Evolutionary conservation across 2,888 invertebrate species (phyloP).

Genomic region (Stenurella melanura): DNA sequence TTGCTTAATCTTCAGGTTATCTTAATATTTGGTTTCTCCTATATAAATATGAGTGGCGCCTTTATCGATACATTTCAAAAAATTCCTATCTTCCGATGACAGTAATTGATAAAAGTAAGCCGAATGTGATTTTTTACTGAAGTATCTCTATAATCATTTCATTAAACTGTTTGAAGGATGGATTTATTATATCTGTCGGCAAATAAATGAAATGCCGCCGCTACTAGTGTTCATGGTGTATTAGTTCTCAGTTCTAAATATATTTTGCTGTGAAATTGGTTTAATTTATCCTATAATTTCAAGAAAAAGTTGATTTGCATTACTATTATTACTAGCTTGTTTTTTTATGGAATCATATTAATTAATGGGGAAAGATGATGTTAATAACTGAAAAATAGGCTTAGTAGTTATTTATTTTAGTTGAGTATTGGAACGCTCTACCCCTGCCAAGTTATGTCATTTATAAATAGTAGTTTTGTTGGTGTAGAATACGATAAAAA

Average conservation of each 20-base stretch:
- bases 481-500: no score
- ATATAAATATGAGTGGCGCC: slow-evolving; percentile 28
- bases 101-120: slow-evolving; percentile 38
- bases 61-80: neutral
- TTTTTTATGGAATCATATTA: no score
- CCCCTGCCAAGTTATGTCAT: no score
- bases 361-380: no score
- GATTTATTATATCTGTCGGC: slow-evolving; percentile 1
- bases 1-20: neutral
- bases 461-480: no score
- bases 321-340: no score
- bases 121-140: slow-evolving; percentile 34
- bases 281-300: neutral
- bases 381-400: no score
- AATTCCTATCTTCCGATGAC: slow-evolving; percentile 30
- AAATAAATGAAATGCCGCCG: neutral
- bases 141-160: slow-evolving; percentile 3
- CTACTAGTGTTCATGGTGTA: neutral
- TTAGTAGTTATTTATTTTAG: no score
- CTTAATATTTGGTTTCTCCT: slow-evolving; percentile 19
- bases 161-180: slow-evolving; percentile 4
- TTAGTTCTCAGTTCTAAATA: neutral
- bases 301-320: no score
- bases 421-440: no score
- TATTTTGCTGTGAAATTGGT: neutral